These are phyloP conservation scores for Haemorhous mexicanus DNA, from an alignment of 2,113 vertebrate genomes.

Conservation along the genomic window DNA sequence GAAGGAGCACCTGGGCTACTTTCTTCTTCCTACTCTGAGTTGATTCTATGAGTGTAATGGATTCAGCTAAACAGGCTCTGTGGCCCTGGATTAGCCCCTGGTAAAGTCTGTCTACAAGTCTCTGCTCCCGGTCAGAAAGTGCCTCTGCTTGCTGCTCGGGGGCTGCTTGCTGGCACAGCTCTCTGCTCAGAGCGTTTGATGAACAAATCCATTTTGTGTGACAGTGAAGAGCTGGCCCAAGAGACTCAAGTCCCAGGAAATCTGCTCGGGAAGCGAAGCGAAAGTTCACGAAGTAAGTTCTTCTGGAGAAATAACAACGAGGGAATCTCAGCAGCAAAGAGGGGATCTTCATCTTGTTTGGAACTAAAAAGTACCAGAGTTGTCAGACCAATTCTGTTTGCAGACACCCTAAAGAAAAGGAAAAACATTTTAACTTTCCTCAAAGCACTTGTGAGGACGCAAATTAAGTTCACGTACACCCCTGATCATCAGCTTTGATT, in stretches of 20 bases:
- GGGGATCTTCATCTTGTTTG: conserved; percentile 60
- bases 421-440: neutral
- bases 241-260: neutral
- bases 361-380: neutral
- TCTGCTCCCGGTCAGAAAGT: conserved; percentile 81
- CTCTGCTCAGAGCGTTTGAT: conserved; percentile 7
- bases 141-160: conserved; percentile 58
- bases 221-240: fast-evolving
- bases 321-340: conserved; percentile 32
- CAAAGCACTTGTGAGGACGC: neutral
- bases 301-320: neutral
- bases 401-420: conserved; percentile 19
- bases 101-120: conserved; percentile 82
- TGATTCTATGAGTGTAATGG: conserved; percentile 93
- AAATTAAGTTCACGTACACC: neutral
- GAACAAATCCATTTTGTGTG: neutral
- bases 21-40: conserved; percentile 88
- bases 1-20: conserved; percentile 90
- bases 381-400: neutral
- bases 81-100: conserved; percentile 83
- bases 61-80: conserved; percentile 89
- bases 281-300: neutral
- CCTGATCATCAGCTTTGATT: neutral
- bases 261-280: neutral
- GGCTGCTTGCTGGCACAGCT: conserved; percentile 57